Base-by-base conservation (phyloP, 1,140 invertebrate species). In the Scaptomyza pallida region DNA sequence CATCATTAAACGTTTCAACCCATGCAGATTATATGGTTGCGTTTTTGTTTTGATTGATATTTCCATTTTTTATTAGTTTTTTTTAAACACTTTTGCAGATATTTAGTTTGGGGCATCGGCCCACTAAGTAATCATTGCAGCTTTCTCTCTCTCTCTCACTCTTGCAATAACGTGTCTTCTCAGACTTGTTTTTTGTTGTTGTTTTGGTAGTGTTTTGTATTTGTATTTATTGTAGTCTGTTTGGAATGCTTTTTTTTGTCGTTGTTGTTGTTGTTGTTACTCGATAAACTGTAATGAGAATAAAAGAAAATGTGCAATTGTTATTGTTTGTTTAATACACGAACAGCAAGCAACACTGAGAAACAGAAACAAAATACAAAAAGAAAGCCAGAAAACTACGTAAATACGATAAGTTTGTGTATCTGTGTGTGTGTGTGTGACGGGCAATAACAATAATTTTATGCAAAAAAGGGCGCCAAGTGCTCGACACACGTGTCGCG, bases 381-480 rank as follows among this genome's bases (percentile, higher is more conserved):
- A 4, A 26, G 8, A 6, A 23, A 2, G 21, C 21, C 21, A 1
- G 21, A 30, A 30, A 23, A 16, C 55, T 54, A 19, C 15, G 37
- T 43, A 50, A 9, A 30, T 9, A 21, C 19, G 4, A n/a, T n/a
- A 21, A 21, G 45, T 55, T 21, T 12, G 19, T n/a, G n/a, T n/a
- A n/a, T n/a, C n/a, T n/a, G n/a, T n/a, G n/a, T n/a, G 13, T 13
- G 35, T 3, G 21, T n/a, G 0, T 30, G 10, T 40, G 5, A 30
- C 43, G 12, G n/a, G 17, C 33, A 62, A 69, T 67, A 68, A 51
- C 40, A 63, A 73, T 86, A 86, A 86, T 86, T 80, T 75, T 71
- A 86, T 81, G 81, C 74, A 77, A 81, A 80, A 83, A 86, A 86
- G 81, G 77, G 82, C 81, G 82, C 82, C 82, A 86, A 86, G 74